These are phyloP conservation scores for Xenentodon cancila DNA, from an alignment of 2,797 vertebrate species.

Conservation along the genomic window DNA sequence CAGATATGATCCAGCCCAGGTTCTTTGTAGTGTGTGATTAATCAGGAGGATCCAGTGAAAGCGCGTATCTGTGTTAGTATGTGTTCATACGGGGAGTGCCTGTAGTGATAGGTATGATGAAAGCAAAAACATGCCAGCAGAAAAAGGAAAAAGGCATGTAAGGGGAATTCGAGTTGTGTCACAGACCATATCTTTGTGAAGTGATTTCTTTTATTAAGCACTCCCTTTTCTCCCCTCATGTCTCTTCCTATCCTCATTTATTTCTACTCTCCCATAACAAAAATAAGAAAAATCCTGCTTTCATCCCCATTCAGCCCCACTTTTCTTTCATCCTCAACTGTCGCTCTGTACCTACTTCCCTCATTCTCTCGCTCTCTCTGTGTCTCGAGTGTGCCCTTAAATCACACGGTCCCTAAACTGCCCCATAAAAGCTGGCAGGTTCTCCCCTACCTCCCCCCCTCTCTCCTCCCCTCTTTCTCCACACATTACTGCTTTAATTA, in stretches of 20 bases:
- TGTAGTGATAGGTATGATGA: no score
- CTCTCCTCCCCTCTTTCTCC: conserved; percentile 62
- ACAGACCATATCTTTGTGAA: background rate
- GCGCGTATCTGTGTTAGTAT: conserved; percentile 11
- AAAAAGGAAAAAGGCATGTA: no score
- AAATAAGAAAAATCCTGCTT: conserved; percentile 26
- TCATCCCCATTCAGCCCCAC: conserved; percentile 34
- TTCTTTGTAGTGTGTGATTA: conserved; percentile 26
- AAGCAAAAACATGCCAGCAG: no score
- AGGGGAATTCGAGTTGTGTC: no score
- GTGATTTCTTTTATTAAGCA: conserved; percentile 4
- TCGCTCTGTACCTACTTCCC: background rate
- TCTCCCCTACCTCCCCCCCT: conserved; percentile 57
- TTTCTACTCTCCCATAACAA: conserved; percentile 38
- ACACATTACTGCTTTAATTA: conserved; percentile 88
- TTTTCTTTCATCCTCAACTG: conserved; percentile 36
- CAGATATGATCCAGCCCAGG: conserved; percentile 36
- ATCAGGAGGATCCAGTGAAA: conserved; percentile 4
- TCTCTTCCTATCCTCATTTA: conserved; percentile 9
- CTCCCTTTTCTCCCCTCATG: conserved; percentile 10
- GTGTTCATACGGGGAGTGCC: background rate
- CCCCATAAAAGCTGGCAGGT: conserved; percentile 81
- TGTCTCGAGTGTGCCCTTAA: conserved; percentile 74
- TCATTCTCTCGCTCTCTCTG: conserved; percentile 16
- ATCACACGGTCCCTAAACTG: conserved; percentile 82